Conservation (phyloP, 2,797 vertebrate species). For the Pitangus sulphuratus region DNA sequence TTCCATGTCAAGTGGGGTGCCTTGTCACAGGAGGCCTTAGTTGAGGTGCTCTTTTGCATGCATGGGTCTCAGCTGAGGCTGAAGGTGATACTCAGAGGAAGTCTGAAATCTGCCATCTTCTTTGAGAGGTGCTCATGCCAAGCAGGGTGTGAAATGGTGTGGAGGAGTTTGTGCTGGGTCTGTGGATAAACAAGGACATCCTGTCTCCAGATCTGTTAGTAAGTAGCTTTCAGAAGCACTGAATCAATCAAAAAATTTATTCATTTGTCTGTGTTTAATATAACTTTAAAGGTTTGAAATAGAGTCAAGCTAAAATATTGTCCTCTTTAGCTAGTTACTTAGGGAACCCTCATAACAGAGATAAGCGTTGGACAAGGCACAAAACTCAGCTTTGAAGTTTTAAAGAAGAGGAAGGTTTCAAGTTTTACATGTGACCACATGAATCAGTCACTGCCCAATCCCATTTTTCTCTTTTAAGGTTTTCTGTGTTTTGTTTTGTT, state of each 20-base stretch:
- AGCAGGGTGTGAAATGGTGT: neutral
- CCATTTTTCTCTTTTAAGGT: neutral
- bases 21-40: neutral
- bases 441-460: neutral
- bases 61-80: neutral
- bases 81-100: neutral
- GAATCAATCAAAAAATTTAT: neutral
- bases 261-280: slow-evolving; percentile 7
- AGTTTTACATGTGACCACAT: neutral
- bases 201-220: slow-evolving; percentile 45
- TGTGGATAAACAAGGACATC: slow-evolving; percentile 40
- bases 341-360: neutral
- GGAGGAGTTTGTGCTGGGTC: neutral
- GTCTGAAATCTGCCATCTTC: neutral
- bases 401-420: neutral
- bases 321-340: neutral
- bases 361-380: neutral
- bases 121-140: neutral
- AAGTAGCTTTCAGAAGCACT: slow-evolving; percentile 20
- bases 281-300: neutral
- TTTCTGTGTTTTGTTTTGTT: neutral
- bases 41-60: neutral
- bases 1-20: neutral
- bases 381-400: neutral
- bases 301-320: neutral